Base-by-base conservation (phyloP, 2,888 invertebrate genomes). In the Hypselothyrea guttata region DNA sequence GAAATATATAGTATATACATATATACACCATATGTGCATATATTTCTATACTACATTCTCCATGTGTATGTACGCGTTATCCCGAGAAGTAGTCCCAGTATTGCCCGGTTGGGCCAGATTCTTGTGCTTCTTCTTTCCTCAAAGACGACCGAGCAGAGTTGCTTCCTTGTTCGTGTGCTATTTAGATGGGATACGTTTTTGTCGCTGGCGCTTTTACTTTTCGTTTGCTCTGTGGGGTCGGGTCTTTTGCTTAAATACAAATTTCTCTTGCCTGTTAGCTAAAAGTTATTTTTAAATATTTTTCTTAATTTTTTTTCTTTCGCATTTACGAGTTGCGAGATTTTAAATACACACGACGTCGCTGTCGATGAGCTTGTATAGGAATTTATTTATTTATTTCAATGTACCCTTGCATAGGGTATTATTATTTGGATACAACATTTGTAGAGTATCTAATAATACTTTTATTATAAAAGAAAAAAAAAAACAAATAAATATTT, bases 211-310 rank as follows among this genome's bases (percentile, higher is more conserved):
- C 71, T 71, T 74, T 76, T 73, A 73, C 73, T 73, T 71, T 75
- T 77, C 54, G 52, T 59, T 62, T 52, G 64, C 60, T 64, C 56
- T 44, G 13, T 49, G 31, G 31, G 45, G 47, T 63, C 65, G 71
- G 62, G 40, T 78, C 79, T 71, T 71, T 75, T 74, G 78, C 79
- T 84, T 73, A 71, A 72, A 79, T 84, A 73, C 77, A 87, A 87
- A 86, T 86, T 87, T 86, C 75, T 85, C 87, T 87, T 87, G 88
- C 85, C 88, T 88, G 87, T 87, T 84, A 87, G 88, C 89, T 88
- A 84, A 88, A 88, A 85, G 88, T 79, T 88, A 88, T 88, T 88
- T 88, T 84, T 88, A 89, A 88, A 89, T 76, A 78, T 76, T 79
- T 78, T 62, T 75, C 77, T 79, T 79, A 71, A 63, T 76, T 83